phyloP scores from a whole-genome alignment of 2,113 vertebrate species.

The Sarotherodon lohbergeri region DNA sequence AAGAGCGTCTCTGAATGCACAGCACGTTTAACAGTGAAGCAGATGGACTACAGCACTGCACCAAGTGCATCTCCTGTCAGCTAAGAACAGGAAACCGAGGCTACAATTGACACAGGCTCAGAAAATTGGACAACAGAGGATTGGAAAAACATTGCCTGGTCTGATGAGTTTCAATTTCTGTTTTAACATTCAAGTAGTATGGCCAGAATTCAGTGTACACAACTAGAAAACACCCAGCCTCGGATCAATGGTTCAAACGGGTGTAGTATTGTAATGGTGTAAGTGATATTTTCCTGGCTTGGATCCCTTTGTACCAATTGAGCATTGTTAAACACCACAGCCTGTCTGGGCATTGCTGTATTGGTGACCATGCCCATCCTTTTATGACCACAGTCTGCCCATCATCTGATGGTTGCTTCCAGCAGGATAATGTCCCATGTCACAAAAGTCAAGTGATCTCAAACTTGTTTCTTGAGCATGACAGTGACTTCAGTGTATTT shows the following conservation, averaged over 20 bases:
- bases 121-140: background rate
- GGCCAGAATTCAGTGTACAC: background rate
- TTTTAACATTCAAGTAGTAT: background rate
- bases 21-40: background rate
- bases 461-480: background rate
- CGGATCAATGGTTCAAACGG: background rate
- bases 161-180: background rate
- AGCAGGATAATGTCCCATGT: background rate
- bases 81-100: background rate
- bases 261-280: background rate
- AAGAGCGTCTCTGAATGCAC: background rate
- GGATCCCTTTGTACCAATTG: background rate
- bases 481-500: background rate
- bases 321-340: background rate
- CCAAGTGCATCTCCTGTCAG: background rate
- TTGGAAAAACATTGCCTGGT: background rate
- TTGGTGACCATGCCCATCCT: background rate
- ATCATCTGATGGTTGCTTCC: background rate
- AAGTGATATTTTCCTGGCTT: background rate
- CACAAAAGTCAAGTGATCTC: background rate
- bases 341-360: background rate
- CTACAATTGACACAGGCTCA: background rate
- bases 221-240: background rate
- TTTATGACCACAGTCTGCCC: background rate
- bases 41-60: background rate